Conservation (phyloP, 2,797 vertebrate genomes). For the Aselliscus stoliczkanus region DNA sequence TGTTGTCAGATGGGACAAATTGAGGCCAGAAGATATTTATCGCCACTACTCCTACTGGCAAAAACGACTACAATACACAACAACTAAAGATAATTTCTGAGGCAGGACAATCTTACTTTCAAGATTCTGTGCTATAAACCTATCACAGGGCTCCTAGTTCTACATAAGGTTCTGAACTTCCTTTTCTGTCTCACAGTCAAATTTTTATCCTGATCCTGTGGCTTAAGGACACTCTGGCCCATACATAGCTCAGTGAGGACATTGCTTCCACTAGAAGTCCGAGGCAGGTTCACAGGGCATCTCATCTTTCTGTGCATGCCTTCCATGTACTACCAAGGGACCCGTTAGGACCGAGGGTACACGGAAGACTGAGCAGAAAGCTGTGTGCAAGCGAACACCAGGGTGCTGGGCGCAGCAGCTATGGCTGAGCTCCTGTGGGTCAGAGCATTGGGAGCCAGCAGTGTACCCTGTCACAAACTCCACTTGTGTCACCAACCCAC, state of each 20-base stretch:
- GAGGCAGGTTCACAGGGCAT: constrained; percentile 75
- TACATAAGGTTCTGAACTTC: not conserved
- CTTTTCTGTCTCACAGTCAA: constrained; percentile 28
- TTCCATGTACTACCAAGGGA: constrained; percentile 88
- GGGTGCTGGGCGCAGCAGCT: constrained; percentile 44
- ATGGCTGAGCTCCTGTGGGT: constrained; percentile 78
- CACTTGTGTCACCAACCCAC: constrained; percentile 68
- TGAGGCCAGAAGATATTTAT: constrained; percentile 48
- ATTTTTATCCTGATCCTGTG: constrained; percentile 24
- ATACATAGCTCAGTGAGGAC: constrained; percentile 58
- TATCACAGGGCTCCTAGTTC: not conserved
- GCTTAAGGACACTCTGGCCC: constrained; percentile 59
- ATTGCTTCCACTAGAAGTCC: constrained; percentile 65
- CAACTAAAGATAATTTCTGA: constrained; percentile 32
- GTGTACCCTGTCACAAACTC: constrained; percentile 55
- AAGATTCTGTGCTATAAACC: not conserved
- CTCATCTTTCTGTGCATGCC: constrained; percentile 82
- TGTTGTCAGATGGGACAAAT: constrained; percentile 39
- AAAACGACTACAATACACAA: constrained; percentile 49
- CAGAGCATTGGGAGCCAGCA: constrained; percentile 70
- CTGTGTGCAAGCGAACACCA: constrained; percentile 71
- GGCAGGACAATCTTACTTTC: not conserved
- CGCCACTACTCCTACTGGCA: constrained; percentile 29
- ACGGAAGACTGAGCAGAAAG: constrained; percentile 82
- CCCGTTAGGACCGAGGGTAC: constrained; percentile 85